Conservation (phyloP, 2,797 vertebrate genomes). For the Chelon labrosus region DNA sequence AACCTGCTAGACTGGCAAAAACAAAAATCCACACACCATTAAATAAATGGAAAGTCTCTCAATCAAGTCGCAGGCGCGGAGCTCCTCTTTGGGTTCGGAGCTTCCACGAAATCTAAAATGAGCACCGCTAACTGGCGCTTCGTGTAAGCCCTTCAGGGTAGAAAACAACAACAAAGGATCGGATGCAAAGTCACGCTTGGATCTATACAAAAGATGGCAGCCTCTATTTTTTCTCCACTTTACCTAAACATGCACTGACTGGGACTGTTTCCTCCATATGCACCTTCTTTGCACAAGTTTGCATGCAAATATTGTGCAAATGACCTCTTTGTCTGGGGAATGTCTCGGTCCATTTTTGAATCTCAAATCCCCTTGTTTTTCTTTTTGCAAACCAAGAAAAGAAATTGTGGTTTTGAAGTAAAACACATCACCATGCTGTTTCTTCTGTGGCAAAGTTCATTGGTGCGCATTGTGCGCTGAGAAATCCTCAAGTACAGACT, state of each 20-base stretch:
- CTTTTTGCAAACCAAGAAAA: neutral
- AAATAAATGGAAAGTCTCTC: neutral
- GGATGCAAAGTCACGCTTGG: constrained; percentile 19
- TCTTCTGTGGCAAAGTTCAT: constrained; percentile 25
- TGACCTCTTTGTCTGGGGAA: no score
- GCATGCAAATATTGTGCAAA: neutral
- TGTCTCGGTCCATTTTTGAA: no score
- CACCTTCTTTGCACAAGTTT: neutral
- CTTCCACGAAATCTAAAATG: constrained; percentile 35
- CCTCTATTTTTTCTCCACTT: neutral
- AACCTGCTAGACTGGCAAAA: neutral
- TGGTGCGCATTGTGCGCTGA: constrained; percentile 1
- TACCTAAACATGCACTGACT: neutral
- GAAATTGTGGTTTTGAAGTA: neutral
- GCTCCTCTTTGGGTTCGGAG: constrained; percentile 14
- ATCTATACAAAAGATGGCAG: constrained; percentile 12
- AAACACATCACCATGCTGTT: neutral
- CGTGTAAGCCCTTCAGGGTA: constrained; percentile 29
- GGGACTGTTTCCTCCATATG: neutral
- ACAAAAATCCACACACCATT: neutral
- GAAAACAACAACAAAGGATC: constrained; percentile 22
- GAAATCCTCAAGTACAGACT: constrained; percentile 19
- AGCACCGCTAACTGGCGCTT: constrained; percentile 25
- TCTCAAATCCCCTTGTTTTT: no score
- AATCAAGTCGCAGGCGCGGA: constrained; percentile 24